Percentiles rank a stretch among this genome's conserved stretches.
Evolutionary conservation across 2,888 invertebrate genomes (phyloP).

Genomic region (Caenorhabditis sulstoni): DNA sequence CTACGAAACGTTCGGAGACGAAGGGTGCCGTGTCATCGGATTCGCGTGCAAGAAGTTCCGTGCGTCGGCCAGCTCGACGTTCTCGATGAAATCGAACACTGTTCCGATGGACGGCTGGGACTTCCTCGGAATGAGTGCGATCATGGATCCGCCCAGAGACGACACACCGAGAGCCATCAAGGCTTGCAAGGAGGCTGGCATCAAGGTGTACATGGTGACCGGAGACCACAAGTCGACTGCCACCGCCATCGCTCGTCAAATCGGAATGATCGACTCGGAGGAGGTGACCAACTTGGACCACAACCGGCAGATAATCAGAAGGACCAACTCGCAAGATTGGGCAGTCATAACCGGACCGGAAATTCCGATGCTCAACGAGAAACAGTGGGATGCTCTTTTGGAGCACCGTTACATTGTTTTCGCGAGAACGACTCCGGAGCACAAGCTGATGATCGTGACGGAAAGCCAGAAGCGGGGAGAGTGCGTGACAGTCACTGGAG

Average conservation of each 20-base stretch:
- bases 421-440: constrained; percentile 69
- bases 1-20: constrained; percentile 73
- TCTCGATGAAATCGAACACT: constrained; percentile 68
- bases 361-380: constrained; percentile 54
- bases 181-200: constrained; percentile 73
- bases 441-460: constrained; percentile 66
- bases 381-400: constrained; percentile 62
- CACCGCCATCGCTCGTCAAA: constrained; percentile 75
- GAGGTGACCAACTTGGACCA: constrained; percentile 43
- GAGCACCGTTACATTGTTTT: constrained; percentile 64
- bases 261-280: constrained; percentile 70
- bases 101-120: constrained; percentile 68
- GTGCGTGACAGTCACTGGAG: constrained; percentile 67
- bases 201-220: constrained; percentile 77
- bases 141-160: constrained; percentile 76
- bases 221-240: constrained; percentile 76
- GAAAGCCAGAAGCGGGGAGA: constrained; percentile 66
- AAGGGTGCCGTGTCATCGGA: constrained; percentile 75
- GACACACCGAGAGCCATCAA: constrained; percentile 71
- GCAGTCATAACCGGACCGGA: constrained; percentile 66
- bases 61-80: constrained; percentile 64
- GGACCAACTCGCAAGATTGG: constrained; percentile 58
- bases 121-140: constrained; percentile 73
- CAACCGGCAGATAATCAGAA: constrained; percentile 36
- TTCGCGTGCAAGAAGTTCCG: constrained; percentile 71